Base-by-base conservation (phyloP, 2,113 vertebrate species). In the Mionectes macconnelli region DNA sequence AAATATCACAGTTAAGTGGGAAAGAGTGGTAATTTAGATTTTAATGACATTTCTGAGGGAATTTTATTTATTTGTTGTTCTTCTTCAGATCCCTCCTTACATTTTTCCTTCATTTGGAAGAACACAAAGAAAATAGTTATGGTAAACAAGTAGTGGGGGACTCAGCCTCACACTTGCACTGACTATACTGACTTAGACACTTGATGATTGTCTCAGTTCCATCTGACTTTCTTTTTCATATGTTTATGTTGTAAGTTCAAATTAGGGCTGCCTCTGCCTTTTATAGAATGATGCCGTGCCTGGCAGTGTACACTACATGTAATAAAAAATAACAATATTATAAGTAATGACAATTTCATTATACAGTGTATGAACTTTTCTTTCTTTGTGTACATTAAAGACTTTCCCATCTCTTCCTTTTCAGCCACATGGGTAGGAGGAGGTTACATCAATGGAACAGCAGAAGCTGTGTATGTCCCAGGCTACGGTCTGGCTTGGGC, bases 381-480 rank as follows among this genome's bases (percentile, higher is more conserved):
- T 52, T 95, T 74, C 44, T 69, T 84, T 66, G 12, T 79, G 49
- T 15, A 47, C 14, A 13, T 74, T 89, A 72, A 84, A 82, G 28
- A 35, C 9, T 87, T 81, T 90, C 74, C 12, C 24, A 33, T 12
- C 14, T 93, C 84, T 87, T 96, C 45, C 91, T 55, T 98, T 98
- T 88, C 97, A 99, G 99, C 99, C 19, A 99, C 99, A 8, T 99
- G 99, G 99, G 99, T 99, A 81, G 99, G 99, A 98, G 99, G 99
- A 84, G 99, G 99, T 47, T 99, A 99, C 89, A 99, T 99, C 96
- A 99, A 99, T 4, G 99, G 99, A 72, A 99, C 99, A 67, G 99
- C 99, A 60, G 99, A 99, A 96, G 98, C 99, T 57, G 99, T 99
- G 19, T 99, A 99, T 95, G 98, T 99, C 18, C 99, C 99, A 24